Base-by-base conservation (phyloP, 2,888 invertebrate species). In the Platyscelio sp. region DNA sequence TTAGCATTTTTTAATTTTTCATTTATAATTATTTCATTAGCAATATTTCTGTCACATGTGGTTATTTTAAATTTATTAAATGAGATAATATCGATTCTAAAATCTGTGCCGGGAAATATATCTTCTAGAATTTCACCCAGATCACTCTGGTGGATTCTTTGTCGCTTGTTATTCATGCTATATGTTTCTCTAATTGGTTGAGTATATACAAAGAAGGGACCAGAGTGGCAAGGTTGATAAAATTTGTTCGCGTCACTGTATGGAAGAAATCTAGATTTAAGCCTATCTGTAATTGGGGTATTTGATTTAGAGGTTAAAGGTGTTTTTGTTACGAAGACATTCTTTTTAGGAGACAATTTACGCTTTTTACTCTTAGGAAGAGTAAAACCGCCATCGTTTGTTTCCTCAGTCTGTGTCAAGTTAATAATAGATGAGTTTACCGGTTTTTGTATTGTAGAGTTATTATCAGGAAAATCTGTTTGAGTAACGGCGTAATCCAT, bases 51-150 rank as follows among this genome's bases (percentile, higher is more conserved):
- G 24, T 40, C 15, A 63, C 5, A 33, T 7, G 67, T 67, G 6
- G 49, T 67, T 27, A 67, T 67, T 67, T 67, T 67, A 49, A 67
- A 67, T 67, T 27, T 67, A 29, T 67, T 67, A 29, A 67, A 67
- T 2, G 40, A 3, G 3, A 63, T 63, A 7, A 2, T 40, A 20
- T 63, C 40, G 6, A 63, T 40, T 15, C 43, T 63, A 40, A 63
- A 63, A 22, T 63, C 61, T 7, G 11, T 24, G 2, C 7, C 33
- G 4, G 20, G 18, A 63, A 40, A 63, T 18, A 6, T 40, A 18
- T 63, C n/a, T 40, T 40, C 18, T 7, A 63, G n/a, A 9, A 63
- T 9, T 40, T 63, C 61, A 9, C 61, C 61, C 38, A 63, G 15
- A 24, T 15, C 24, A 40, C 61, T 40, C 40, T 38, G 61, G 43